phyloP scores from a whole-genome alignment of 2,888 invertebrate species.

The Agonopterix subpropinquella region DNA sequence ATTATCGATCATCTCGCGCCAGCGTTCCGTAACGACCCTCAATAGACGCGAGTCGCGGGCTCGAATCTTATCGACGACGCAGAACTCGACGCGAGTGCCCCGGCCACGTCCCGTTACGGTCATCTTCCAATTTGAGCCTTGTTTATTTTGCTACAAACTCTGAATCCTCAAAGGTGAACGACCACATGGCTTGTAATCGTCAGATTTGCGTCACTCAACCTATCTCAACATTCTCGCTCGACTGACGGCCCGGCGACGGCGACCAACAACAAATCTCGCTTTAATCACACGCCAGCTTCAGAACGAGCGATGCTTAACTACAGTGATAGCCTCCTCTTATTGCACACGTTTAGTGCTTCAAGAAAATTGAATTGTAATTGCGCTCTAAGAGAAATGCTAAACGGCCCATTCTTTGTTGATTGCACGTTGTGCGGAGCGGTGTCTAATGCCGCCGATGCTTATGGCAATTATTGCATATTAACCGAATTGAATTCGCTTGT shows the following conservation, averaged over 20 bases:
- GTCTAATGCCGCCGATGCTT: constrained; percentile 26
- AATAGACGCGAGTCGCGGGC: constrained; percentile 50
- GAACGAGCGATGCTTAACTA: constrained; percentile 24
- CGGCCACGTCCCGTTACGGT: constrained; percentile 42
- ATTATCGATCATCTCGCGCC: constrained; percentile 73
- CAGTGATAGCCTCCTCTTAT: constrained; percentile 23
- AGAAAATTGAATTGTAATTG: constrained; percentile 68
- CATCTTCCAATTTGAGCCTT: constrained; percentile 41
- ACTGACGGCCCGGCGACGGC: constrained; percentile 23
- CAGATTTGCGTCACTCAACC: constrained; percentile 14
- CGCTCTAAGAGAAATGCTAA: constrained; percentile 50
- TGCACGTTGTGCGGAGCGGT: constrained; percentile 31
- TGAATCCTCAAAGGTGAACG: constrained; percentile 18
- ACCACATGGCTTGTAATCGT: constrained; percentile 7
- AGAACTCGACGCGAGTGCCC: constrained; percentile 22
- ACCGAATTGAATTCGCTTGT: constrained; percentile 47
- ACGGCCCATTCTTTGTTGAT: constrained; percentile 51
- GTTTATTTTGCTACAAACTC: constrained; percentile 40
- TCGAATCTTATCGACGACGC: constrained; percentile 50
- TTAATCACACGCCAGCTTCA: constrained; percentile 31
- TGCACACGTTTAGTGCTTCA: constrained; percentile 41
- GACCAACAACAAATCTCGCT: constrained; percentile 31
- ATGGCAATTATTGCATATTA: constrained; percentile 61
- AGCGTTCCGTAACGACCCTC: constrained; percentile 65
- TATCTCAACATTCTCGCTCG: constrained; percentile 21